Evolutionary conservation across 2,113 vertebrate genomes (phyloP).

Genomic region (Myotis davidii): DNA sequence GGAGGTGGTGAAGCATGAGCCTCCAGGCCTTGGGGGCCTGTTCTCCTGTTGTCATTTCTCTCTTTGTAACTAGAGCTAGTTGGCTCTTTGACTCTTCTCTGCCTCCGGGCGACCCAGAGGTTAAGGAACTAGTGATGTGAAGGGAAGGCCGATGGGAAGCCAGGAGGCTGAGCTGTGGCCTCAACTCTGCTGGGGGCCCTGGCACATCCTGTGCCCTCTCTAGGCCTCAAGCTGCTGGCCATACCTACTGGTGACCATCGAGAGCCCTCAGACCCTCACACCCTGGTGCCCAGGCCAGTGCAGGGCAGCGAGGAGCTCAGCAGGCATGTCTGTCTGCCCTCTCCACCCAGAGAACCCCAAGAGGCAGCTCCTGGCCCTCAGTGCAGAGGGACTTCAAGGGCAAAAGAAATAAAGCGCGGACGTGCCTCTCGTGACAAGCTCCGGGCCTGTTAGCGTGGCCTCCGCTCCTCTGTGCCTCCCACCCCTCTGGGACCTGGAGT

Average conservation of each 20-base stretch:
- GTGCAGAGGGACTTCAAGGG: background rate
- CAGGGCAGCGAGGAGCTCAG: background rate
- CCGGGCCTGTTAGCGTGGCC: background rate
- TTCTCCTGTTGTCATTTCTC: background rate
- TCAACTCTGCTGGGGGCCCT: background rate
- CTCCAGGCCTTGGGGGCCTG: background rate
- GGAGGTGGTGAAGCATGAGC: accelerated
- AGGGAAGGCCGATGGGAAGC: background rate
- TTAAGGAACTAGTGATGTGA: conserved; percentile 18
- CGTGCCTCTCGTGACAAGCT: background rate
- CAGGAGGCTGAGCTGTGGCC: background rate
- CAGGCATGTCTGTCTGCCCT: background rate
- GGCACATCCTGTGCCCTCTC: background rate
- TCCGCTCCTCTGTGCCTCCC: background rate
- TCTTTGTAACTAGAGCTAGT: background rate
- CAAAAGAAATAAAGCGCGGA: background rate
- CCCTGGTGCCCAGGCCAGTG: too few relatives aligned
- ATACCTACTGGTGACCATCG: background rate
- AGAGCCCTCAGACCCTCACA: background rate
- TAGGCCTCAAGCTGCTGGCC: background rate
- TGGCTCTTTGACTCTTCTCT: background rate
- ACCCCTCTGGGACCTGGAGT: background rate
- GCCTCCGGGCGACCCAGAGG: conserved; percentile 28
- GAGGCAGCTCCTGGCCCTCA: background rate
- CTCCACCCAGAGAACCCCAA: background rate